phyloP scores from a whole-genome alignment of 1,140 invertebrate genomes.

The Lysiphlebus fabarum region DNA sequence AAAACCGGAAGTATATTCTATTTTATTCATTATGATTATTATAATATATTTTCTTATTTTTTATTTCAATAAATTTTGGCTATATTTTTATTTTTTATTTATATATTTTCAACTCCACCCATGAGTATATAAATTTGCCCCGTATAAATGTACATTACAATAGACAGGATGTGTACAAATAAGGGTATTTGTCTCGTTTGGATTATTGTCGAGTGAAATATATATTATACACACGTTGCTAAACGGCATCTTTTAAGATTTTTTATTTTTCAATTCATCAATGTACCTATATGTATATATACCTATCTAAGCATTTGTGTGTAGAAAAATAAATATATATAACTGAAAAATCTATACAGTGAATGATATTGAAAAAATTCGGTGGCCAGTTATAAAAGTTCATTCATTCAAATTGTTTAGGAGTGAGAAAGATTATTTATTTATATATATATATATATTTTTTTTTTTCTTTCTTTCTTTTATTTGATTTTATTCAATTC shows the following conservation, averaged over 20 bases:
- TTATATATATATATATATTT: no score
- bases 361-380: no score
- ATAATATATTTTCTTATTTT: background rate
- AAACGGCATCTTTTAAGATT: conserved; percentile 31
- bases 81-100: conserved; percentile 14
- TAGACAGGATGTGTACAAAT: conserved; percentile 57
- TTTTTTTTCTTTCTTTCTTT: no score
- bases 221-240: conserved; percentile 43
- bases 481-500: conserved; percentile 28
- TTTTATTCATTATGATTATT: no score
- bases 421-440: conserved; percentile 29
- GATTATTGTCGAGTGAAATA: conserved; percentile 44
- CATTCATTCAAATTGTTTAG: conserved; percentile 41
- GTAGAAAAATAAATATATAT: background rate
- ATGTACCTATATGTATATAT: background rate
- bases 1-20: conserved; percentile 19
- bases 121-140: background rate
- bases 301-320: background rate
- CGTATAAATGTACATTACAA: conserved; percentile 38
- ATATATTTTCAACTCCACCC: conserved; percentile 4
- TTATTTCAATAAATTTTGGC: no score
- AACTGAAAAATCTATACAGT: no score
- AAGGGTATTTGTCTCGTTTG: conserved; percentile 52
- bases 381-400: conserved; percentile 26
- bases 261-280: background rate